Percentiles rank a stretch among this genome's conserved stretches.
phyloP scores from a whole-genome alignment of 2,797 vertebrate genomes.

The Hozukius guyotensis region DNA sequence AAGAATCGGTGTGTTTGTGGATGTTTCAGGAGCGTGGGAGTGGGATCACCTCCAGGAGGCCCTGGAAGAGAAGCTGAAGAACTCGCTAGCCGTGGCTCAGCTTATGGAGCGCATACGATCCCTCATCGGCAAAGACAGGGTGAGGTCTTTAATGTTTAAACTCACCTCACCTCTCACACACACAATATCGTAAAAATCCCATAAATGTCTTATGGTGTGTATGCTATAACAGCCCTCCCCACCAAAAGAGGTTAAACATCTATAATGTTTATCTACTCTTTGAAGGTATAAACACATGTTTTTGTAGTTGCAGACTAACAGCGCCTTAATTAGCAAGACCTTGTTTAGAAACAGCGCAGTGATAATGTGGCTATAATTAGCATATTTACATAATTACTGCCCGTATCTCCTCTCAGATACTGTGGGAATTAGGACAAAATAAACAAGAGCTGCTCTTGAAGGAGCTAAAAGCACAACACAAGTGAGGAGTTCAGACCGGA shows the following conservation, averaged over 20 bases:
- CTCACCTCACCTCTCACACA: background rate
- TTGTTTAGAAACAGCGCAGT: slow-evolving; percentile 36
- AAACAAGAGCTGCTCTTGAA: slow-evolving; percentile 37
- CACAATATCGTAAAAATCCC: background rate
- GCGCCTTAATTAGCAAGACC: slow-evolving; percentile 39
- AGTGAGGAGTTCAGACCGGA: background rate
- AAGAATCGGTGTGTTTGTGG: slow-evolving; percentile 56
- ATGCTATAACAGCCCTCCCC: background rate
- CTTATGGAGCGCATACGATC: slow-evolving; percentile 92
- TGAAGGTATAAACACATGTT: slow-evolving; percentile 32
- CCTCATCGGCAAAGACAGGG: slow-evolving; percentile 86
- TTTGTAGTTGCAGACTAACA: slow-evolving; percentile 27
- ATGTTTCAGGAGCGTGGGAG: slow-evolving; percentile 89
- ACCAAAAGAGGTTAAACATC: slow-evolving; percentile 38
- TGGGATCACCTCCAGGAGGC: slow-evolving; percentile 94
- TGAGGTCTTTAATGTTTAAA: slow-evolving; percentile 38
- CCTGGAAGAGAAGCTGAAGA: slow-evolving; percentile 91
- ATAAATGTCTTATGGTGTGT: background rate
- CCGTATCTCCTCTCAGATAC: slow-evolving; percentile 40
- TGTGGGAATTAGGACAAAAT: slow-evolving; percentile 33
- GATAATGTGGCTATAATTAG: slow-evolving; percentile 55
- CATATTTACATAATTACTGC: slow-evolving; percentile 65
- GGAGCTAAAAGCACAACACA: slow-evolving; percentile 12
- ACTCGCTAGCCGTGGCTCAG: slow-evolving; percentile 86
- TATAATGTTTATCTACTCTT: slow-evolving; percentile 16